Conservation (phyloP, 2,888 invertebrate species). For the Ennomos quercinarius region DNA sequence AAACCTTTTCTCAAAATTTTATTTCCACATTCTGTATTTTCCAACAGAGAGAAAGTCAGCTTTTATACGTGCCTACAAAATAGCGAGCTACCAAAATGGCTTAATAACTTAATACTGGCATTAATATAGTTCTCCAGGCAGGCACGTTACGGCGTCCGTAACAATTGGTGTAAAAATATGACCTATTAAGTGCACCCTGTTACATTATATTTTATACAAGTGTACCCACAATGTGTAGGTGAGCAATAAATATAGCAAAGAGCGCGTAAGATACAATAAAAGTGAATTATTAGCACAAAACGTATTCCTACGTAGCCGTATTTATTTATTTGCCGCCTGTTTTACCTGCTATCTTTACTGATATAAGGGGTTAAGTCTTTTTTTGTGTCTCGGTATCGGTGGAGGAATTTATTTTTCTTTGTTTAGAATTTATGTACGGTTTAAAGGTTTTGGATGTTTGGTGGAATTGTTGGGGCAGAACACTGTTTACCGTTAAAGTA, state of each 20-base stretch:
- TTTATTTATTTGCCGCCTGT: slow-evolving; percentile 63
- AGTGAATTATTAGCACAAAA: slow-evolving; percentile 82
- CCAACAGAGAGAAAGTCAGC: slow-evolving; percentile 15
- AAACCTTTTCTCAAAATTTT: neutral
- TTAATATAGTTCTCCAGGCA: slow-evolving; percentile 43
- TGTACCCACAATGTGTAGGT: slow-evolving; percentile 74
- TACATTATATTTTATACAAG: slow-evolving; percentile 77
- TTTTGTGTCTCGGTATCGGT: slow-evolving; percentile 49
- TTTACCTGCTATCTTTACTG: slow-evolving; percentile 62
- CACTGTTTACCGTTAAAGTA: slow-evolving; percentile 1
- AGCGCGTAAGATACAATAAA: slow-evolving; percentile 83
- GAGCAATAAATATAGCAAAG: slow-evolving; percentile 81
- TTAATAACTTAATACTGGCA: slow-evolving; percentile 44
- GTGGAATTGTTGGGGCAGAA: slow-evolving; percentile 16
- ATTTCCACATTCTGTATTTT: slow-evolving; percentile 20
- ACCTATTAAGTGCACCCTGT: slow-evolving; percentile 70
- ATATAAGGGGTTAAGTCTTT: slow-evolving; percentile 59
- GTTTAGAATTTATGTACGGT: slow-evolving; percentile 42
- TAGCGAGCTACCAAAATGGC: slow-evolving; percentile 39
- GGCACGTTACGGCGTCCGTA: slow-evolving; percentile 46
- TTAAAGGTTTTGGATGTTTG: slow-evolving; percentile 24
- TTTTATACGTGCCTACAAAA: slow-evolving; percentile 34
- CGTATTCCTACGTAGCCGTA: slow-evolving; percentile 73
- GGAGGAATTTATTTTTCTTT: slow-evolving; percentile 53
- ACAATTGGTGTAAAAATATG: slow-evolving; percentile 63